Base-by-base conservation (phyloP, 1,140 invertebrate species). In the Pogonomyrmex barbatus region DNA sequence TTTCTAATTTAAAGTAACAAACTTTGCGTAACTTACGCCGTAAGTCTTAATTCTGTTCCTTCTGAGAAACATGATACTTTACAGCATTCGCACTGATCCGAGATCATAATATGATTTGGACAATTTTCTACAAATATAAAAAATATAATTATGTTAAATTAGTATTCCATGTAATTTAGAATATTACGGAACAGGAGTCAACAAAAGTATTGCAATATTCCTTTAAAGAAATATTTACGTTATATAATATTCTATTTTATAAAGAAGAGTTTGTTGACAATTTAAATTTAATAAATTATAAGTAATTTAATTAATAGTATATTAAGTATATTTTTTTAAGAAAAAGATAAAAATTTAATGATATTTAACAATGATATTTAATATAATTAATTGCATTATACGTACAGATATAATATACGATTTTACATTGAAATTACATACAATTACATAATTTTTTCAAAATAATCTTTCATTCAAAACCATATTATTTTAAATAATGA, bases 101-200 rank as follows among this genome's bases (percentile, higher is more conserved):
- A 9, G 5, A 0, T 17, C 0, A 4, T 17, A 39, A 70, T 0
- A 54, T 10, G 8, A 54, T 73, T 4, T 0, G 47, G 17, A 56
- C 70, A 73, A 12, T 73, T 73, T 17, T 10, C 33, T 54, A 30
- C 10, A 54, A 52, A 52, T 17, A 54, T 50, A 45, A 52, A 54
- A 36, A 73, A 36, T 9, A 12, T n/a, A 36, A 71, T 71, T 52
- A 52, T 17, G 30, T 68, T 42, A 71, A 52, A 71, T 50, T 33
- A 6, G 24, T 24, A 24, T 24, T 24, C 24, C 47, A 8, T 24
- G 30, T 54, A 33, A 54, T 9, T n/a, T 54, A 47, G 14, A 33
- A 62, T 17, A 17, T 30, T 68, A 47, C 4, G 5, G 1, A 30
- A 47, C 2, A 30, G 9, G n/a, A 0, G 3, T 42, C 8, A 4